Evolutionary conservation across 2,113 vertebrate genomes (phyloP).

Genomic region (Epinephelus fuscoguttatus): DNA sequence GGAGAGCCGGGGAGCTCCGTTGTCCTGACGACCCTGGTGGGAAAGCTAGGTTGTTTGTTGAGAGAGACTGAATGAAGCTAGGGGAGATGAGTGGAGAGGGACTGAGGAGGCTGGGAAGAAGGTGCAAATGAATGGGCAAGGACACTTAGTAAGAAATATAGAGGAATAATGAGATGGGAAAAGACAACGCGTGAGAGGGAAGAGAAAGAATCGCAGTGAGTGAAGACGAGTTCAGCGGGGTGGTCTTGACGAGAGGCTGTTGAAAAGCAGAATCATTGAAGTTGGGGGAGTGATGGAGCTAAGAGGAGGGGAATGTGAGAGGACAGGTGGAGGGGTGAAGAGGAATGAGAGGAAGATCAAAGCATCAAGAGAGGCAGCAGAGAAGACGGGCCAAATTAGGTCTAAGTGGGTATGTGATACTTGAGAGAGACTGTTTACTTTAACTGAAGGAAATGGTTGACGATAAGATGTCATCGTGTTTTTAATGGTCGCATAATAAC

Average conservation of each 20-base stretch:
- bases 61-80: slow-evolving; percentile 59
- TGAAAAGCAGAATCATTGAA: slow-evolving; percentile 7
- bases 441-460: slow-evolving; percentile 60
- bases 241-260: slow-evolving; percentile 26
- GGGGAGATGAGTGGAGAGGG: slow-evolving; percentile 51
- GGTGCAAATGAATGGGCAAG: slow-evolving; percentile 37
- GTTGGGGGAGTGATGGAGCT: slow-evolving; percentile 12
- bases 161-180: slow-evolving; percentile 35
- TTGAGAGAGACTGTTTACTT: slow-evolving; percentile 34
- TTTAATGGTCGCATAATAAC: slow-evolving; percentile 50
- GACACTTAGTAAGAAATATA: slow-evolving; percentile 42
- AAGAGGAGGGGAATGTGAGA: slow-evolving; percentile 23
- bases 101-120: slow-evolving; percentile 47
- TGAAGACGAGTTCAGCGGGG: slow-evolving; percentile 5
- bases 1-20: slow-evolving; percentile 49
- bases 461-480: slow-evolving; percentile 65
- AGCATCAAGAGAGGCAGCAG: slow-evolving; percentile 24
- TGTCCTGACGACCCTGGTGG: slow-evolving; percentile 74
- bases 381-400: slow-evolving; percentile 28
- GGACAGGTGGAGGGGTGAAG: slow-evolving; percentile 48
- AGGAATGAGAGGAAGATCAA: slow-evolving; percentile 34
- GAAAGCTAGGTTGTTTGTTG: slow-evolving; percentile 74
- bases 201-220: neutral
- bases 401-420: slow-evolving; percentile 48
- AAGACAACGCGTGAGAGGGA: slow-evolving; percentile 32